Evolutionary conservation across 2,797 vertebrate genomes (phyloP).

Genomic region (Malurus splendens): DNA sequence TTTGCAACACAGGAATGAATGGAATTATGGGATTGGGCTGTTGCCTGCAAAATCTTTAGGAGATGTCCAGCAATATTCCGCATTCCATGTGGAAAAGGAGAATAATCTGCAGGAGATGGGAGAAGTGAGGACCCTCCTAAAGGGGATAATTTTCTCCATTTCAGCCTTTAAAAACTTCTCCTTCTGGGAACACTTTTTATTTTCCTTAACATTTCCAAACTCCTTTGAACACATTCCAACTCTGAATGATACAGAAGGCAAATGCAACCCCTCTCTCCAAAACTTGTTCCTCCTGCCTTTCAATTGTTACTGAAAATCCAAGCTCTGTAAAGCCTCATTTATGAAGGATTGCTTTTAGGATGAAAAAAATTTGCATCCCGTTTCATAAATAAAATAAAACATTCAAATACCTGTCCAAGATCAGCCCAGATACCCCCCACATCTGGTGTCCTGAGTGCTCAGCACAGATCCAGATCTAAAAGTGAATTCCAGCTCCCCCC

Average conservation of each 20-base stretch:
- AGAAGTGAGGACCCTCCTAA: not conserved
- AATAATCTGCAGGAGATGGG: not conserved
- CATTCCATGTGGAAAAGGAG: not conserved
- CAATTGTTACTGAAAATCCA: not conserved
- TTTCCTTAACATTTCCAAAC: not conserved
- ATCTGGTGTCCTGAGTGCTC: not conserved
- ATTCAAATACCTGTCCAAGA: not conserved
- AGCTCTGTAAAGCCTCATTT: not conserved
- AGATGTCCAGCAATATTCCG: not conserved
- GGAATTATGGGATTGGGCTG: not conserved
- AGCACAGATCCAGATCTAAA: not conserved
- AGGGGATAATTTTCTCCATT: not conserved
- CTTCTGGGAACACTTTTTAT: not conserved
- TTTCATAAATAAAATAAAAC: not conserved
- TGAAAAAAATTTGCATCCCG: not conserved
- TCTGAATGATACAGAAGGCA: not conserved
- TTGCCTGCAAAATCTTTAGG: not conserved
- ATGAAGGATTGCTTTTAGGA: not conserved
- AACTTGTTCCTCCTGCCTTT: no score
- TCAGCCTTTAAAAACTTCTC: not conserved
- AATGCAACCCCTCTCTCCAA: not conserved
- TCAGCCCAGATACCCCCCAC: not conserved
- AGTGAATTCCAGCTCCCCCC: not conserved
- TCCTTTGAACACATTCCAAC: not conserved
- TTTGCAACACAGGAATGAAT: not conserved